Evolutionary conservation across 2,797 vertebrate species (phyloP).

Genomic region (Garrulus glandarius): DNA sequence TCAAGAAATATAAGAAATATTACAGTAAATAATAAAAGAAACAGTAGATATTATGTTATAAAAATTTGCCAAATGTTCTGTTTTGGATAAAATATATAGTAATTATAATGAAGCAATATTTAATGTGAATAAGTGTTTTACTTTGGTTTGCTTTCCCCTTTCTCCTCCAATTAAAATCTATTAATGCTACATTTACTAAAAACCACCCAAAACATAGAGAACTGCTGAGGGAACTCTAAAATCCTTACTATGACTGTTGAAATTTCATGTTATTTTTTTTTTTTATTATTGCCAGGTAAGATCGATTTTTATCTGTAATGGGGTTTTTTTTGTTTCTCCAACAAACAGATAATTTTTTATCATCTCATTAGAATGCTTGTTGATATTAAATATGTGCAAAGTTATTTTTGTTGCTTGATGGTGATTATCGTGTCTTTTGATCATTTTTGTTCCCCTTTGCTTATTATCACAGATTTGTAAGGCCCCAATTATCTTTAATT

Average conservation of each 20-base stretch:
- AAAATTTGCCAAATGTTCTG: neutral
- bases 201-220: neutral
- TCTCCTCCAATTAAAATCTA: neutral
- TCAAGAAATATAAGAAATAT: neutral
- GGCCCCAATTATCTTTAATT: constrained; percentile 48
- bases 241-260: neutral
- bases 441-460: constrained; percentile 2
- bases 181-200: neutral
- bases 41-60: neutral
- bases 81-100: neutral
- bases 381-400: neutral
- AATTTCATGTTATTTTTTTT: neutral
- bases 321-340: neutral
- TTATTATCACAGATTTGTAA: constrained; percentile 2
- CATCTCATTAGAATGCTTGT: constrained; percentile 4
- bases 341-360: constrained; percentile 40
- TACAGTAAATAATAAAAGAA: neutral
- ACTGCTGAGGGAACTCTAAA: neutral
- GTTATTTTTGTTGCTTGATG: neutral
- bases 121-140: neutral
- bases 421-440: constrained; percentile 34
- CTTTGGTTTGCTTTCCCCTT: neutral
- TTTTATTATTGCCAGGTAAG: neutral
- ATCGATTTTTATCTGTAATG: neutral
- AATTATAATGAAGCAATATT: neutral